phyloP scores from a whole-genome alignment of 2,113 vertebrate genomes.

The Perca schrenkii region DNA sequence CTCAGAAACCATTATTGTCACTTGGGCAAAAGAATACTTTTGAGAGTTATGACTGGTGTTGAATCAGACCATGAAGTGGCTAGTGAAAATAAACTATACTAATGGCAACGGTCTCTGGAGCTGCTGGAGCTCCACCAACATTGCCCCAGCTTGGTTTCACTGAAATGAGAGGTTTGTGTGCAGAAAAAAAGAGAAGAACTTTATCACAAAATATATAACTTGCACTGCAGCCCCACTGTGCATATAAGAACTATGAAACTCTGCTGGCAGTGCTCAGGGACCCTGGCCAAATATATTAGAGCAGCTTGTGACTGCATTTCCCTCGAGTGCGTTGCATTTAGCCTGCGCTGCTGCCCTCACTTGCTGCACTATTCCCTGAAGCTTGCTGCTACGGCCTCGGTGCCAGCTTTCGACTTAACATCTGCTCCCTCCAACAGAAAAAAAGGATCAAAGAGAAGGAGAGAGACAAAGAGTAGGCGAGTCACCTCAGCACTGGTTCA shows the following conservation, averaged over 20 bases:
- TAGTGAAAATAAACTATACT: conserved; percentile 42
- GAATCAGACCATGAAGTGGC: conserved; percentile 29
- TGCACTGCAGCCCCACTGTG: not conserved
- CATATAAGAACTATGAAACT: conserved; percentile 11
- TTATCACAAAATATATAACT: conserved; percentile 35
- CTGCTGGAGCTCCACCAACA: conserved; percentile 37
- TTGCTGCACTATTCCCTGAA: conserved; percentile 52
- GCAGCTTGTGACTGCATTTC: conserved; percentile 59
- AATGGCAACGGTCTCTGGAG: conserved; percentile 1
- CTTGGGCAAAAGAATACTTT: not conserved
- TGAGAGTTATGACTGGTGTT: conserved; percentile 21
- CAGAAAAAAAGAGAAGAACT: not conserved
- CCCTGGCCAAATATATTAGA: conserved; percentile 55
- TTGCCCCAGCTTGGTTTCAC: not conserved
- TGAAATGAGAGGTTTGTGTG: conserved; percentile 17
- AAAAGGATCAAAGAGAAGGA: not conserved
- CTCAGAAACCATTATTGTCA: conserved; percentile 31
- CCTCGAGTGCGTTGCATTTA: conserved; percentile 56
- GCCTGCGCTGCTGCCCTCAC: conserved; percentile 36
- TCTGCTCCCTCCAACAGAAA: conserved; percentile 42
- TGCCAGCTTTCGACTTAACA: conserved; percentile 61
- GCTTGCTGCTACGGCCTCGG: conserved; percentile 19
- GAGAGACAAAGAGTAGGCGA: not conserved
- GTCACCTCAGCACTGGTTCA: not conserved
- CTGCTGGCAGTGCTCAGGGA: conserved; percentile 22